These are phyloP conservation scores for Ispidina picta DNA, from an alignment of 2,797 vertebrate species.

Conservation along the genomic window DNA sequence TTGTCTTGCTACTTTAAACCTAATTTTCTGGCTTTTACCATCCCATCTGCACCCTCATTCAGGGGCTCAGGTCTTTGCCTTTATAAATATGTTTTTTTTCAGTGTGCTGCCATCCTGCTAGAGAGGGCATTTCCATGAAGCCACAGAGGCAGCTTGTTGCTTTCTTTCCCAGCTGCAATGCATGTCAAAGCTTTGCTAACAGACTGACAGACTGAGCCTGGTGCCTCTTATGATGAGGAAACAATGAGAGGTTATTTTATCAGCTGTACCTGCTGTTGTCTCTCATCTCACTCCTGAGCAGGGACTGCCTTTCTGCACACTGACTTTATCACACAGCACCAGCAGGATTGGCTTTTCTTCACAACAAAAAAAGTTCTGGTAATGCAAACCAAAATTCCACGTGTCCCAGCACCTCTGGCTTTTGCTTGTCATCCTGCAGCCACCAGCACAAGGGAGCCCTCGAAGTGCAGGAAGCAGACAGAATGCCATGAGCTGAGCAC, in stretches of 20 bases:
- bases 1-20: background rate
- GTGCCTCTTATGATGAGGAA: background rate
- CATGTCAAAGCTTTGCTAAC: background rate
- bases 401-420: background rate
- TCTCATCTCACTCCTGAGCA: background rate
- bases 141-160: background rate
- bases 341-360: background rate
- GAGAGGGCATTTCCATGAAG: background rate
- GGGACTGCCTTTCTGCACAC: background rate
- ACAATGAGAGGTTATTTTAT: conserved; percentile 5
- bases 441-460: background rate
- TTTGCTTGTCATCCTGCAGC: background rate
- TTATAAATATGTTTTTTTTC: background rate
- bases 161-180: background rate
- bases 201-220: background rate
- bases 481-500: background rate
- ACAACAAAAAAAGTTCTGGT: background rate
- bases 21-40: background rate
- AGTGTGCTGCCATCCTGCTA: background rate
- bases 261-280: background rate
- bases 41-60: background rate
- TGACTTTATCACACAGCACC: background rate
- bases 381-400: background rate
- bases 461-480: background rate
- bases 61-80: background rate